Conservation (phyloP, 2,797 vertebrate species). For the Hippopotamyrus pictus region DNA sequence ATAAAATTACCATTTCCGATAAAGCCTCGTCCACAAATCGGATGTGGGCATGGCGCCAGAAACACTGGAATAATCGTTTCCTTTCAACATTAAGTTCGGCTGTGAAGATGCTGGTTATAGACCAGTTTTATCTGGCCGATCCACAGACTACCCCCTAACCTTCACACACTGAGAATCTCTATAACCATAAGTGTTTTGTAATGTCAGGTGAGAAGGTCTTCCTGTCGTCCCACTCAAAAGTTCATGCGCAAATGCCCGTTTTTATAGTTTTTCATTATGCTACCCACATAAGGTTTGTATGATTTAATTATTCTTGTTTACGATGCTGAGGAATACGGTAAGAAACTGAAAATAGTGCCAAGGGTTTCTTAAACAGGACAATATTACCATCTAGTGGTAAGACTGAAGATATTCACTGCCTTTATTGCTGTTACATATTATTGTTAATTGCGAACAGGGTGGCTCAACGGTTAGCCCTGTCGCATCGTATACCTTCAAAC, state of each 20-base stretch:
- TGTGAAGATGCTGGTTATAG: background rate
- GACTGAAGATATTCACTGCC: background rate
- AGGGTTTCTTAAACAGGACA: slow-evolving; percentile 7
- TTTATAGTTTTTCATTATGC: background rate
- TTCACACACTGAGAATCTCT: background rate
- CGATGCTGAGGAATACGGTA: background rate
- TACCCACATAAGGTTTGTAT: background rate
- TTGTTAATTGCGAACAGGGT: background rate
- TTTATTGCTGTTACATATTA: background rate
- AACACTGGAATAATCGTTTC: background rate
- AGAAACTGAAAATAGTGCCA: background rate
- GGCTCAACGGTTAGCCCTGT: background rate
- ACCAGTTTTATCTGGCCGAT: background rate
- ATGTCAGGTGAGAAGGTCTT: background rate
- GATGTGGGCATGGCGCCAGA: background rate
- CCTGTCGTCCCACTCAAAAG: background rate
- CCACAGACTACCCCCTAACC: background rate
- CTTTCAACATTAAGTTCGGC: background rate
- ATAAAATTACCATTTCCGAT: background rate
- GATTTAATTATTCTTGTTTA: slow-evolving; percentile 4
- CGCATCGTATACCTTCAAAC: background rate
- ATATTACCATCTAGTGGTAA: slow-evolving; percentile 20
- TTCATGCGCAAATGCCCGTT: background rate
- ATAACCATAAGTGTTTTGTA: background rate
- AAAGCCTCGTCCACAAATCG: background rate